Evolutionary conservation across 2,797 vertebrate species (phyloP), one percentile per base, ranked within the genome.

Genomic region (Poecilia wingei): DNA sequence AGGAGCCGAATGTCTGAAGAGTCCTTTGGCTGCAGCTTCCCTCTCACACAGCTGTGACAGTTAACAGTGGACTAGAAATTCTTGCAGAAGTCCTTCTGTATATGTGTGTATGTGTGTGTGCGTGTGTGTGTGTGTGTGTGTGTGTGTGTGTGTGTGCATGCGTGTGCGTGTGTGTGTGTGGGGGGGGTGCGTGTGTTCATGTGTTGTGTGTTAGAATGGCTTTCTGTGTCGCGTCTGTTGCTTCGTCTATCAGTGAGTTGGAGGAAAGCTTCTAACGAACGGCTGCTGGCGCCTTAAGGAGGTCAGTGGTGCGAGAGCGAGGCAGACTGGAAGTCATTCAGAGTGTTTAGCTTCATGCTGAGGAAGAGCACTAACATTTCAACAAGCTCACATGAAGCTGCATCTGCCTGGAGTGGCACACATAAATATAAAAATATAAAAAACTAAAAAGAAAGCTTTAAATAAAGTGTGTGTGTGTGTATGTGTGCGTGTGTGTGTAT

Each of bases 381-480:
- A 77, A 86, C 85, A 90, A 90, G 81, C 73, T 86, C 86, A 84
- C 47, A 82, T 92, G 90, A 93, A 86, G 82, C 88, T 80, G 80
- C 84, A 85, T 86, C 89, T 41, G 87, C 89, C 89, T 72, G 76
- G 87, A 87, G 82, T 86, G 88, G 90, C 90, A 90, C 84, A 89
- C 90, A 94, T 92, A 94, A 94, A 95, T 95, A 95, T 77, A 95
- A 93, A 94, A 95, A 95, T 91, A 95, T 91, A 91, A 88, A 90
- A 92, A 93, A 87, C 7, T 2, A 77, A 90, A 85, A 57, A 57
- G 55, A 57, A 82, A 91, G 83, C 83, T 82, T 90, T 88, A 89
- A 93, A 89, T 93, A 87, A 89, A 91, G 79, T 78, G 82, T 79
- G 78, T 77, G 86, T 73, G 83, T 72, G 75, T 79, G 76, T 84